A percentile compares a stretch with the other conserved stretches of the same genome.
phyloP scores from a whole-genome alignment of 2,888 invertebrate genomes.

The Masnerella sp. region DNA sequence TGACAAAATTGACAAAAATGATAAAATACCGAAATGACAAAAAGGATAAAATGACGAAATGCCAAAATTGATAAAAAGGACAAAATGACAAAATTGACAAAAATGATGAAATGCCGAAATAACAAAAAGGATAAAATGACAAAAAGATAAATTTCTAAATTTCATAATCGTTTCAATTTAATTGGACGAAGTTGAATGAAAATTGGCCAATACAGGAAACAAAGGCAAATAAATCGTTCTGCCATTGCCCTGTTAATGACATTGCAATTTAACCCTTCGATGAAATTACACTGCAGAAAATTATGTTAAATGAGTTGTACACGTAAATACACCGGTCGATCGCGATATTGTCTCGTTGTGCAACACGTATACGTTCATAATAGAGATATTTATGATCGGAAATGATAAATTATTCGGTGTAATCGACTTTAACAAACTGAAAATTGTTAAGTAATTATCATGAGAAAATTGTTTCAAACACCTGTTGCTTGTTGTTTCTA shows the following conservation, averaged over 20 bases:
- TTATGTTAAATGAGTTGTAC: slow-evolving; percentile 40
- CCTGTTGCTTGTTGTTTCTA: too few species aligned
- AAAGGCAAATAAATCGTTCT: slow-evolving; percentile 5
- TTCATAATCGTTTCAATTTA: neutral
- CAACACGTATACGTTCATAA: slow-evolving; percentile 26
- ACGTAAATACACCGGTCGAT: slow-evolving; percentile 36
- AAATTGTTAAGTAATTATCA: slow-evolving; percentile 12
- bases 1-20: too few species aligned
- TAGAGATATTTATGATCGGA: slow-evolving; percentile 45
- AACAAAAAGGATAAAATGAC: too few species aligned
- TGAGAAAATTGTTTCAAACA: too few species aligned
- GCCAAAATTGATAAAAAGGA: too few species aligned
- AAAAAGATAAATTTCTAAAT: neutral
- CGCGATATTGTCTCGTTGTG: slow-evolving; percentile 42
- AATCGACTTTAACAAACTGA: slow-evolving; percentile 11
- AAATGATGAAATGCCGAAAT: too few species aligned
- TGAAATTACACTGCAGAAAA: slow-evolving; percentile 32
- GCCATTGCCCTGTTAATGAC: slow-evolving; percentile 42
- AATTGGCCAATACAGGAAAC: neutral
- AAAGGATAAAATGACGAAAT: too few species aligned
- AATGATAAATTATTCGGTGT: slow-evolving; percentile 33
- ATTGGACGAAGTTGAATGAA: too few species aligned
- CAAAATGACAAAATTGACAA: too few species aligned
- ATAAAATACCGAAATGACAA: too few species aligned
- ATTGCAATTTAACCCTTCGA: slow-evolving; percentile 28